A percentile compares a stretch with the other conserved stretches of the same genome.
Conservation (phyloP, 2,113 vertebrate genomes). For the Mustelus asterias region DNA sequence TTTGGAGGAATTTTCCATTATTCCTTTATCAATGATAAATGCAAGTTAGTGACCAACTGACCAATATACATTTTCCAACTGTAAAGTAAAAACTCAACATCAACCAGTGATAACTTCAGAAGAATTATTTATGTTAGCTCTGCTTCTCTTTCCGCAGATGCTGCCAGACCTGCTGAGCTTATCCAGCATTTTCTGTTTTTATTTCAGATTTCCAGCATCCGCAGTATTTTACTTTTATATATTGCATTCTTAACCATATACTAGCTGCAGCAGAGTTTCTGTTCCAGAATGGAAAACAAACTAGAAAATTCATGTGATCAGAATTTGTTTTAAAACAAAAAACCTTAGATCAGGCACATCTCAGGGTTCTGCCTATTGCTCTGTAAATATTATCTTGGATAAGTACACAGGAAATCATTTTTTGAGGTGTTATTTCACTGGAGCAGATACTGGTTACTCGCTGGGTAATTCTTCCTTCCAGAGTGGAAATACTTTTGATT, state of each 20-base stretch:
- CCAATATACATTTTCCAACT: neutral
- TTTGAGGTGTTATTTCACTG: neutral
- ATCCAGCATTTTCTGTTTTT: too few relatives aligned
- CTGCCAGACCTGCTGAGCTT: too few relatives aligned
- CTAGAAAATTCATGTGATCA: neutral
- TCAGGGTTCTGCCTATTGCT: neutral
- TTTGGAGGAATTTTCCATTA: neutral
- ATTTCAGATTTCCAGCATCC: too few relatives aligned
- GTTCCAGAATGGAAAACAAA: neutral
- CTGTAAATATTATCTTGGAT: neutral
- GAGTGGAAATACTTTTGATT: neutral
- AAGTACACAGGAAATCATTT: neutral
- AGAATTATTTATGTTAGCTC: too few relatives aligned
- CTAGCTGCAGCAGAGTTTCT: neutral
- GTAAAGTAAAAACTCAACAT: neutral
- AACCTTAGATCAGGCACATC: neutral
- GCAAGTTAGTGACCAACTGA: neutral
- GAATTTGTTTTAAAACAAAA: neutral
- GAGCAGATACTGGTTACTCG: neutral
- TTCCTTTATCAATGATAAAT: neutral
- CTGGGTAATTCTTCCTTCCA: neutral
- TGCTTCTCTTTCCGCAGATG: too few relatives aligned
- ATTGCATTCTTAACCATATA: neutral
- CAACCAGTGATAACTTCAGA: neutral
- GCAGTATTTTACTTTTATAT: too few relatives aligned